Conservation (phyloP, 2,113 vertebrate species). For the Halcyon senegalensis region DNA sequence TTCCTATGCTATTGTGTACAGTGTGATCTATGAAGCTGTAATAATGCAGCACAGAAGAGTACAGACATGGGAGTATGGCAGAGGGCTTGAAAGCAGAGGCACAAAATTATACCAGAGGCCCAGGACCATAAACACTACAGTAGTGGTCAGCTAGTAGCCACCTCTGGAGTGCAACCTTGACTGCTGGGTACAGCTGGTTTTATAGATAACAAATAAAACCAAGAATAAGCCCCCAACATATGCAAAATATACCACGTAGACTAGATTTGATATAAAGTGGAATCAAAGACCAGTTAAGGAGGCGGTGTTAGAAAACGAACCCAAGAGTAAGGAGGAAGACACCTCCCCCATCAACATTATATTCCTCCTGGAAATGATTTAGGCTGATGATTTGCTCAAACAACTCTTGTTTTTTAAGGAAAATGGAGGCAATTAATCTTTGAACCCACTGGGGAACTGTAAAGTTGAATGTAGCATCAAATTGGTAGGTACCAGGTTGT, state of each 20-base stretch:
- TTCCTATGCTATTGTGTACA: not conserved
- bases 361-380: not conserved
- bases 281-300: not conserved
- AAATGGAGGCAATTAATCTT: not conserved
- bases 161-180: not conserved
- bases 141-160: not conserved
- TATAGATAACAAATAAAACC: not conserved
- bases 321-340: not conserved
- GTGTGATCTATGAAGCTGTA: not conserved
- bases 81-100: not conserved
- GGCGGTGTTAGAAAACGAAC: accelerated
- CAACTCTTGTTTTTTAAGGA: not conserved
- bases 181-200: not conserved
- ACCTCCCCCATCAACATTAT: accelerated
- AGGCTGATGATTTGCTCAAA: not conserved
- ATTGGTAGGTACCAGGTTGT: not conserved
- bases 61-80: not conserved
- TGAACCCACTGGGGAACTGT: not conserved
- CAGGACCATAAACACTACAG: not conserved
- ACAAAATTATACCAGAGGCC: not conserved
- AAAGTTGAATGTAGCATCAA: not conserved
- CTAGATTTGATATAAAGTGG: not conserved
- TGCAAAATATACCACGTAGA: not conserved
- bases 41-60: not conserved
- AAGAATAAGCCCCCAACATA: not conserved